A percentile compares a stretch with the other conserved stretches of the same genome.
These are phyloP conservation scores for Ceyx cyanopectus DNA, from an alignment of 2,113 vertebrate species.

Conservation along the genomic window DNA sequence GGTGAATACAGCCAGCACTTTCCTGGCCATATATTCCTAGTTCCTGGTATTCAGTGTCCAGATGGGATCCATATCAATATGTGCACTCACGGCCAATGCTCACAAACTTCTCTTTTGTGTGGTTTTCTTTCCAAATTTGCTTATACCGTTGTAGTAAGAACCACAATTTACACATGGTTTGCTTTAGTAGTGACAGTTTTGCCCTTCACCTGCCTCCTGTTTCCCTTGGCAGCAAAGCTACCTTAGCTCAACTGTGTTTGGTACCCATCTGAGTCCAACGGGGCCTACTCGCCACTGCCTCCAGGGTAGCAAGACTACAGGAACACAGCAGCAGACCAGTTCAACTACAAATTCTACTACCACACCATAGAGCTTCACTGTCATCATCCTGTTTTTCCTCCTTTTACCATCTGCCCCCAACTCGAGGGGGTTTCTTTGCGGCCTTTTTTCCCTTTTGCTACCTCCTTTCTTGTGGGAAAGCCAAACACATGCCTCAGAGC, in stretches of 20 bases:
- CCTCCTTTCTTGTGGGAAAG: constrained; percentile 42
- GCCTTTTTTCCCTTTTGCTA: background rate
- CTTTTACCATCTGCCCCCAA: background rate
- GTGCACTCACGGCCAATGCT: background rate
- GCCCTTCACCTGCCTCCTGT: background rate
- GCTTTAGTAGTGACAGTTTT: background rate
- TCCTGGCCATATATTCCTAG: background rate
- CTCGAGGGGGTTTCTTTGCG: background rate
- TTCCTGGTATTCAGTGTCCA: background rate
- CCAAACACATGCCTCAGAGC: background rate
- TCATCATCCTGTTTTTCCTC: background rate
- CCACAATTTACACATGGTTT: background rate
- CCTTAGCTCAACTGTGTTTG: accelerated
- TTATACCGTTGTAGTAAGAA: background rate
- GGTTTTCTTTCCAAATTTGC: background rate
- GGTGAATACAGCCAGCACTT: background rate
- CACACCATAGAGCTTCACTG: background rate
- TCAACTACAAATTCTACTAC: background rate
- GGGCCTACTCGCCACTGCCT: background rate
- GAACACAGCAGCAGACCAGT: background rate
- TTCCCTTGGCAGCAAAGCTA: background rate
- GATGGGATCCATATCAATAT: background rate
- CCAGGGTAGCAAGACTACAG: background rate
- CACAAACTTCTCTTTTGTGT: background rate
- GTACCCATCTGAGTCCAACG: background rate